Evolutionary conservation across 1,140 invertebrate genomes (phyloP).

Genomic region (Bathynomus jamesi): DNA sequence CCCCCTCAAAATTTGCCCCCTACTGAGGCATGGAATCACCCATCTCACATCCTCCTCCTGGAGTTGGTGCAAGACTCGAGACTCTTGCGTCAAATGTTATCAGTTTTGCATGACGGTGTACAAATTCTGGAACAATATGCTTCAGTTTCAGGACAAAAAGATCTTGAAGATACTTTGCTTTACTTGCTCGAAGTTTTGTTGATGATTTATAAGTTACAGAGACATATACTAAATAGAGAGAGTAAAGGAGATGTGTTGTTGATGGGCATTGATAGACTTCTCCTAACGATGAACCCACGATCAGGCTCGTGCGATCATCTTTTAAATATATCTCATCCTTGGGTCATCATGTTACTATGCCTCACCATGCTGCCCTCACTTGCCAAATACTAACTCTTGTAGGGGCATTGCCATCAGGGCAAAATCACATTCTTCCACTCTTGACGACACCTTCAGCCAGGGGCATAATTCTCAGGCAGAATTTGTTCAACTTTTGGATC

Average conservation of each 20-base stretch:
- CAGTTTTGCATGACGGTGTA: conserved; percentile 70
- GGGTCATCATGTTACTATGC: conserved; percentile 60
- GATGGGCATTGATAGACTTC: conserved; percentile 65
- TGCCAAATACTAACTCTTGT: conserved; percentile 61
- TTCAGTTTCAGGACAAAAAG: conserved; percentile 24
- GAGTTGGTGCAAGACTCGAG: conserved; percentile 73
- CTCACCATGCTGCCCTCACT: conserved; percentile 59
- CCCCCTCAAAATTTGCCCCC: background rate
- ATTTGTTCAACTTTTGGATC: conserved; percentile 54
- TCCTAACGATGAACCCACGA: conserved; percentile 70
- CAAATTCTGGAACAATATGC: conserved; percentile 60
- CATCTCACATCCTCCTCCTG: conserved; percentile 71
- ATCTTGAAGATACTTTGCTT: conserved; percentile 25
- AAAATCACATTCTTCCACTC: conserved; percentile 61
- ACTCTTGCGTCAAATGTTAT: conserved; percentile 61
- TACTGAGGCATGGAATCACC: conserved; percentile 50
- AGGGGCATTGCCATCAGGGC: conserved; percentile 56
- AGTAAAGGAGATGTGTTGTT: conserved; percentile 50
- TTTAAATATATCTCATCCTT: conserved; percentile 64
- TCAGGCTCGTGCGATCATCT: conserved; percentile 68
- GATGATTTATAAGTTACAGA: conserved; percentile 35
- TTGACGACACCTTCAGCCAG: conserved; percentile 54
- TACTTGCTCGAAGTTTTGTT: conserved; percentile 55
- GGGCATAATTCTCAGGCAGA: conserved; percentile 57
- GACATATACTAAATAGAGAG: conserved; percentile 36